phyloP scores from a whole-genome alignment of 2,888 invertebrate genomes.

The Alsophila aescularia region DNA sequence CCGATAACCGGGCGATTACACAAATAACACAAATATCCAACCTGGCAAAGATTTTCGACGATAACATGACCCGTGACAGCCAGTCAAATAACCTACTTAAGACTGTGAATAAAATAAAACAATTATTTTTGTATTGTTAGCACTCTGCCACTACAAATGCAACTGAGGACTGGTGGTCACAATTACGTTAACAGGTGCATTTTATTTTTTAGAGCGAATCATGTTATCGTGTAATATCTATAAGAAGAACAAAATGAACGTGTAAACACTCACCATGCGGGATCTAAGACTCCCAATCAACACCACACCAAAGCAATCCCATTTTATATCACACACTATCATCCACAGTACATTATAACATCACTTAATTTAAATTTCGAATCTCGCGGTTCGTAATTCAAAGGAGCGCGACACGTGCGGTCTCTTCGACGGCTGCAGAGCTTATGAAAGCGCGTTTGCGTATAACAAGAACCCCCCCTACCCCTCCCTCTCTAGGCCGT shows the following conservation, averaged over 20 bases:
- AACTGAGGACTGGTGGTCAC: too few species aligned
- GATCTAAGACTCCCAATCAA: conserved; percentile 25
- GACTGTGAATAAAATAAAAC: too few species aligned
- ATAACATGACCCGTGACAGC: too few species aligned
- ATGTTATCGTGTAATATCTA: too few species aligned
- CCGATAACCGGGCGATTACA: conserved; percentile 27
- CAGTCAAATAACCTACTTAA: too few species aligned
- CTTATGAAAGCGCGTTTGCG: conserved; percentile 60
- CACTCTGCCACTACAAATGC: too few species aligned
- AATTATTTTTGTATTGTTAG: too few species aligned
- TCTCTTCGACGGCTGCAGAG: conserved; percentile 52
- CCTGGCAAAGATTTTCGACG: background rate
- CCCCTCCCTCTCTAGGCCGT: conserved; percentile 39
- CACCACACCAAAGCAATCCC: conserved; percentile 35
- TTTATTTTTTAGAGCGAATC: too few species aligned
- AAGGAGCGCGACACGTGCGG: conserved; percentile 44
- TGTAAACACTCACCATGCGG: conserved; percentile 34
- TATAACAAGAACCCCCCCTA: conserved; percentile 41
- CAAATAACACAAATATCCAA: conserved; percentile 13
- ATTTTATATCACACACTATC: conserved; percentile 29
- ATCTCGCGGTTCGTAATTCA: conserved; percentile 25
- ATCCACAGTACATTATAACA: conserved; percentile 19
- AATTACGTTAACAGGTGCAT: too few species aligned
- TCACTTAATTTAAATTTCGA: conserved; percentile 26
- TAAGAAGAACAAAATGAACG: background rate